phyloP scores from a whole-genome alignment of 2,797 vertebrate species.

The Champsocephalus gunnari region DNA sequence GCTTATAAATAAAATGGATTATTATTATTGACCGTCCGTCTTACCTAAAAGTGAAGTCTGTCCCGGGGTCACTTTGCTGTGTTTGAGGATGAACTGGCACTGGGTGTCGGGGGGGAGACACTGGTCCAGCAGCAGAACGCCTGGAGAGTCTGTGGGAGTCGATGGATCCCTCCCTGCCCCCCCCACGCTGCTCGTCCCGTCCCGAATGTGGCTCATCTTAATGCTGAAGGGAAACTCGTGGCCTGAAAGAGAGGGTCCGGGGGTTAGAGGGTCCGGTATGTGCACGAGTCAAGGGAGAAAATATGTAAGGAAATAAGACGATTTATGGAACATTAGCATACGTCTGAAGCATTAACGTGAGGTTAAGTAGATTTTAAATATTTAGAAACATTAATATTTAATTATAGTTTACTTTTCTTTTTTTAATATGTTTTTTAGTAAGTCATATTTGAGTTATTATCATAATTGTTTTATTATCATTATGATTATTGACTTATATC shows the following conservation, averaged over 20 bases:
- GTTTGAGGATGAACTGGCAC: conserved; percentile 96
- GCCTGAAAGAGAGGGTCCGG: conserved; percentile 81
- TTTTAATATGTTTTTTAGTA: no score
- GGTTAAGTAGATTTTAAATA: no score
- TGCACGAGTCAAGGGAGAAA: neutral
- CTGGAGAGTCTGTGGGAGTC: conserved; percentile 84
- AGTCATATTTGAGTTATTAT: no score
- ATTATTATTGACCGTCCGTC: neutral
- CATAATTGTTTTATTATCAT: no score
- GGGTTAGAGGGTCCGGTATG: conserved; percentile 54
- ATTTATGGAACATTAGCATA: no score
- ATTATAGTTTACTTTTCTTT: no score
- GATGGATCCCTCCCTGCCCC: conserved; percentile 65
- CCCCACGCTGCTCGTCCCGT: conserved; percentile 60
- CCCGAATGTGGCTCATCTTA: conserved; percentile 95
- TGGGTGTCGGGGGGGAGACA: conserved; percentile 91
- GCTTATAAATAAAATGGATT: no score
- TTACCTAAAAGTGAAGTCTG: conserved; percentile 87
- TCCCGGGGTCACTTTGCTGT: conserved; percentile 82
- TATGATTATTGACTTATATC: no score
- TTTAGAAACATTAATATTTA: no score
- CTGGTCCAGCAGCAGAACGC: conserved; percentile 89
- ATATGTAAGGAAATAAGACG: no score
- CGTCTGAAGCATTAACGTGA: no score
- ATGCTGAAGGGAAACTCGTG: conserved; percentile 97